These are phyloP conservation scores for Trichogramma dendrolimi DNA, from an alignment of 2,888 invertebrate species.

Conservation along the genomic window DNA sequence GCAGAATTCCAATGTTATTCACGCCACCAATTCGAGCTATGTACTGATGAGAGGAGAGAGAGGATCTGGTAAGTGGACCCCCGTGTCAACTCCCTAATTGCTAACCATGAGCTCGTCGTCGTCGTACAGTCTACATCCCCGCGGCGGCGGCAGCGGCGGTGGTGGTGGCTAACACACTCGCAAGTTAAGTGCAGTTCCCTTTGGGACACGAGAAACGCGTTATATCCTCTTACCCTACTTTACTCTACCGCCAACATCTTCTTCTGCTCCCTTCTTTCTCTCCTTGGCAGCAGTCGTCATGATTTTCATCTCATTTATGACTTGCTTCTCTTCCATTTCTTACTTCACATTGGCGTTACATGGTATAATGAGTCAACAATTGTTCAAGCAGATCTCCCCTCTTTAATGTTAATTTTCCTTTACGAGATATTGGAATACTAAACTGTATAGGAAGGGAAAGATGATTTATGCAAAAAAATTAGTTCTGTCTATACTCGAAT, in stretches of 20 bases:
- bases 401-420: too few species aligned
- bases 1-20: too few species aligned
- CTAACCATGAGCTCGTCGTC: constrained; percentile 40
- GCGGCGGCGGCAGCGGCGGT: too few species aligned
- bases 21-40: too few species aligned
- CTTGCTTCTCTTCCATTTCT: background rate
- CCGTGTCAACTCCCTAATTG: constrained; percentile 43
- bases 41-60: constrained; percentile 9
- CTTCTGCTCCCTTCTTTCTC: background rate
- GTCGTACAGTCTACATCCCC: constrained; percentile 30
- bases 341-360: background rate
- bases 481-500: too few species aligned
- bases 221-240: constrained; percentile 28
- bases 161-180: constrained; percentile 10
- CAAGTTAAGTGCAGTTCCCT: constrained; percentile 31
- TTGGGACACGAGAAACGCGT: constrained; percentile 39
- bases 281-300: background rate
- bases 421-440: too few species aligned
- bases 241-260: background rate
- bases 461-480: too few species aligned
- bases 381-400: too few species aligned
- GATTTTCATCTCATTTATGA: too few species aligned
- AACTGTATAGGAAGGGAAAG: too few species aligned
- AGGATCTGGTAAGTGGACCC: constrained; percentile 41
- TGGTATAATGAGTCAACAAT: too few species aligned